Conservation (phyloP, 2,888 invertebrate genomes). For the Nephrotoma flavescens region DNA sequence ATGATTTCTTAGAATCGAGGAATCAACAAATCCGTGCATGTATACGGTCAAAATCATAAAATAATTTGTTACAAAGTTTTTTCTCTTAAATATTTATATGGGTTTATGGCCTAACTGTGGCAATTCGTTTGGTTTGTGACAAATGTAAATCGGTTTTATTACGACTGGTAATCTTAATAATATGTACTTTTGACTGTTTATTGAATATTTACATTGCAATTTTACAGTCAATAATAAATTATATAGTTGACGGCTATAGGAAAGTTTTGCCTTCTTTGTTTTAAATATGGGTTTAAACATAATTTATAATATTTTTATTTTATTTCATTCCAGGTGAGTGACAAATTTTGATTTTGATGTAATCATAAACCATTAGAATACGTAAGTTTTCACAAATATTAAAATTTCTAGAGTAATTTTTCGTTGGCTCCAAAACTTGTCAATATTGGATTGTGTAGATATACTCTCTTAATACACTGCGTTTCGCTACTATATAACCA, state of each 20-base stretch:
- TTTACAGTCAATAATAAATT: not conserved
- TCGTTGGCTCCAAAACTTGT: no score
- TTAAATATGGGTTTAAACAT: not conserved
- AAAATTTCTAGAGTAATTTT: no score
- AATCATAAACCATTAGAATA: not conserved
- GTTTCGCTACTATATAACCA: no score
- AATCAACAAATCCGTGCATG: not conserved
- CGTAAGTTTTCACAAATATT: not conserved
- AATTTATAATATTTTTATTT: not conserved
- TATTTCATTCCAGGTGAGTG: not conserved
- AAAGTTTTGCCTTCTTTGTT: not conserved
- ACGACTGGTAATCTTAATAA: not conserved
- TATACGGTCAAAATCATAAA: not conserved
- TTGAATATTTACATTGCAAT: not conserved
- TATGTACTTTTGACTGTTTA: not conserved
- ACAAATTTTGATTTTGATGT: not conserved
- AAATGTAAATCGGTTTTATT: not conserved
- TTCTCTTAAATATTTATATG: not conserved
- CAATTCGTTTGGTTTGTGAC: not conserved
- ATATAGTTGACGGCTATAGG: not conserved
- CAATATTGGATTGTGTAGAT: no score
- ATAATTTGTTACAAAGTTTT: not conserved
- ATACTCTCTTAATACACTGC: no score
- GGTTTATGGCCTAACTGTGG: not conserved
- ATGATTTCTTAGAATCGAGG: not conserved